Conservation (phyloP, 2,113 vertebrate genomes). For the Mesitornis unicolor region DNA sequence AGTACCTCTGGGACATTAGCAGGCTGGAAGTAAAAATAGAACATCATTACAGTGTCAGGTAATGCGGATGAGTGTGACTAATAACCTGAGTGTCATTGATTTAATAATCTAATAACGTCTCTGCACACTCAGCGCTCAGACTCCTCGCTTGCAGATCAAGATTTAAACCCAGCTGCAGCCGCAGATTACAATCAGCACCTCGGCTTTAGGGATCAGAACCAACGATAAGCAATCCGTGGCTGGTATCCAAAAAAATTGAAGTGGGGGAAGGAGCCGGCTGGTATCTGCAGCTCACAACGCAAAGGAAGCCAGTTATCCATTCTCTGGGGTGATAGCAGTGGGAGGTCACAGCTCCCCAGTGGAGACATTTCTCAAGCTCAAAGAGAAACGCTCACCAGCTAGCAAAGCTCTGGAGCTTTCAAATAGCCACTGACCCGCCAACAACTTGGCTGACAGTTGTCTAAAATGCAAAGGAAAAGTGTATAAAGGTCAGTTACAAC, state of each 20-base stretch:
- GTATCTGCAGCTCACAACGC: background rate
- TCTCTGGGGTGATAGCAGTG: background rate
- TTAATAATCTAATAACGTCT: constrained; percentile 72
- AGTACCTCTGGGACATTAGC: constrained; percentile 68
- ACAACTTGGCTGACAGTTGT: background rate
- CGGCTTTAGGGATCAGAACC: constrained; percentile 20
- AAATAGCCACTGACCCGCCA: background rate
- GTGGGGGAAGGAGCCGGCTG: background rate
- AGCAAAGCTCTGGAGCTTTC: background rate
- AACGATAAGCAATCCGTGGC: constrained; percentile 21
- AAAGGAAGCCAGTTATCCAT: background rate
- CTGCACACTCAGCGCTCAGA: constrained; percentile 62
- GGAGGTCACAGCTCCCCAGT: background rate
- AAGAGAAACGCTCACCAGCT: background rate
- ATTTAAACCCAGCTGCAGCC: constrained; percentile 42
- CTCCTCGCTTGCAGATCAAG: constrained; percentile 46
- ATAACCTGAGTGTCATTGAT: constrained; percentile 73
- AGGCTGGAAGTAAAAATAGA: constrained; percentile 74
- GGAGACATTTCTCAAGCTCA: background rate
- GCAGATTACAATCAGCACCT: constrained; percentile 60
- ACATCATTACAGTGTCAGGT: constrained; percentile 72
- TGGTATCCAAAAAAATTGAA: constrained; percentile 6
- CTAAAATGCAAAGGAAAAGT: background rate
- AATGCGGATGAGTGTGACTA: constrained; percentile 72
- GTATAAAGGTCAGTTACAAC: background rate